Base-by-base conservation (phyloP, 1,140 invertebrate species). In the Drosophila mauritiana region DNA sequence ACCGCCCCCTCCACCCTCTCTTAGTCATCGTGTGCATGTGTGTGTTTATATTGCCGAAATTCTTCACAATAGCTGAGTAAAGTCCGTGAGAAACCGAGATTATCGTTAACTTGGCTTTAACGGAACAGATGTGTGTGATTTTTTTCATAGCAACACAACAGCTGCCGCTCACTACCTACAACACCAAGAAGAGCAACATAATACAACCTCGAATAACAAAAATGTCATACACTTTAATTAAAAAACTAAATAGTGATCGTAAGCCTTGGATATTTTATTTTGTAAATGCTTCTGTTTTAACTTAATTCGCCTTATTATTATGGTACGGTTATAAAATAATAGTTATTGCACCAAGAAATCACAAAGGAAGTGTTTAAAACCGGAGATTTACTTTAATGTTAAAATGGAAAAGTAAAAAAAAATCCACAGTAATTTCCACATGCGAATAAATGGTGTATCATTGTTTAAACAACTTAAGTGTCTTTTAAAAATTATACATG, bases 81-180 rank as follows among this genome's bases (percentile, higher is more conserved):
- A 36, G 34, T 65, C 61, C 51, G 36, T 69, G 64, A 56, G 67
- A 70, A 49, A 49, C 67, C 51, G 15, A 70, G 67, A 69, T 64
- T 69, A 70, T 70, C 68, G 49, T 40, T 70, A 48, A 34, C 43
- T 70, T 70, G 68, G 68, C 27, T 72, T 57, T 57, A 70, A 70
- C 68, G 65, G 65, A 72, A 72, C 68, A 72, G 67, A 70, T 48
- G 67, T 70, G 42, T 70, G 49, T 70, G 64, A 39, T 54, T 56
- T 36, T 22, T 34, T 45, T 42, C 34, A 13, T 22, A 31, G 34
- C 15, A 13, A 39, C 65, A 40, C 58, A 65, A 68, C 64, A 68
- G 64, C 59, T 68, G 64, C 61, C 61, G 43, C 36, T 53, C 46
- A 53, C 59, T 68, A 65, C 42, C 37, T 13, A 42, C 40, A 42